Conservation (phyloP, 2,888 invertebrate genomes). For the Chrysomela aeneicollis region DNA sequence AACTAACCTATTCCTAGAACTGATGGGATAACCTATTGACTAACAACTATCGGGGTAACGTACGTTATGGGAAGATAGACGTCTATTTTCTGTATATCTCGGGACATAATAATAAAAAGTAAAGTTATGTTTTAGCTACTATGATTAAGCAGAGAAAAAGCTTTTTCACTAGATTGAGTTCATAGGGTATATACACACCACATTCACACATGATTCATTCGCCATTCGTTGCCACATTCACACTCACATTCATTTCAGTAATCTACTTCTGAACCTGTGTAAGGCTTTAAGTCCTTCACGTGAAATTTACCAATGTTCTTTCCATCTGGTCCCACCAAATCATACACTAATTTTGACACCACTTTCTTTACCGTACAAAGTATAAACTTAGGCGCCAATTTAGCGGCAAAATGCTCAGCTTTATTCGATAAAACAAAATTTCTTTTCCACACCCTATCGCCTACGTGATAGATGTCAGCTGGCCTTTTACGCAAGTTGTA, state of each 20-base stretch:
- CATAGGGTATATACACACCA: no score
- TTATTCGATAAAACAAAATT: conserved; percentile 18
- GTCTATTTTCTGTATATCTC: no score
- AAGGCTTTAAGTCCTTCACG: no score
- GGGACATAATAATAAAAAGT: no score
- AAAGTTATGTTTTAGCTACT: no score
- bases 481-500: conserved; percentile 19
- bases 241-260: background rate
- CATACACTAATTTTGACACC: conserved; percentile 17
- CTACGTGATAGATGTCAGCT: conserved; percentile 20
- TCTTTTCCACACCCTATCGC: conserved; percentile 22
- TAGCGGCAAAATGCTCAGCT: conserved; percentile 21
- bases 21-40: no score
- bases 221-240: conserved; percentile 6
- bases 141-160: no score
- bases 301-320: conserved; percentile 2
- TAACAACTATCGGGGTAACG: no score
- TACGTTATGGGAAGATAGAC: no score
- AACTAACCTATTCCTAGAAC: no score
- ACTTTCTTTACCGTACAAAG: conserved; percentile 20
- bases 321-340: conserved; percentile 4
- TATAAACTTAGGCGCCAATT: conserved; percentile 22
- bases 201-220: no score
- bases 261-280: background rate
- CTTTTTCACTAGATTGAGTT: no score